A percentile compares a stretch with the other conserved stretches of the same genome.
Conservation (phyloP, 2,888 invertebrate genomes). For the Chrysolina americana region DNA sequence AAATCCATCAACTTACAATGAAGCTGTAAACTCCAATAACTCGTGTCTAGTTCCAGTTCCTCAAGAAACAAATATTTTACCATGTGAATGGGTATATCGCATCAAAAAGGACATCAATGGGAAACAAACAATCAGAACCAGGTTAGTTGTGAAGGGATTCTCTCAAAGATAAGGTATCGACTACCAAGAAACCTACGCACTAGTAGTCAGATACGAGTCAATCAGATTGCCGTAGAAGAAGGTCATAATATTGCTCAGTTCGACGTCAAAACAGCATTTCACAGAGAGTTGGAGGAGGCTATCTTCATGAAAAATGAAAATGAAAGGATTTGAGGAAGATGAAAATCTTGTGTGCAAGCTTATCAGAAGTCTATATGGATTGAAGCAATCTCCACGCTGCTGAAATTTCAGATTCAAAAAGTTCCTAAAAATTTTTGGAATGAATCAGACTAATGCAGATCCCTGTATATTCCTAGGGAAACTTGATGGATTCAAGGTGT, state of each 20-base stretch:
- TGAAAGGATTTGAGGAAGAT: conserved; percentile 45
- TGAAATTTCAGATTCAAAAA: not conserved
- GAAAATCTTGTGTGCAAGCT: conserved; percentile 40
- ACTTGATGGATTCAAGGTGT: not conserved
- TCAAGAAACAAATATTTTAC: conserved; percentile 36
- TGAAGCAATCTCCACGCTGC: conserved; percentile 31
- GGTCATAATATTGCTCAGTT: conserved; percentile 47
- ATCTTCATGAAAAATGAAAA: conserved; percentile 49
- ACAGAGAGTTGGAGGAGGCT: conserved; percentile 47
- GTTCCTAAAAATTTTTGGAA: not conserved
- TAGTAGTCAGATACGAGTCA: conserved; percentile 46
- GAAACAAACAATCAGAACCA: conserved; percentile 43
- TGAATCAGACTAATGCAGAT: not conserved
- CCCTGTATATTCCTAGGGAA: not conserved
- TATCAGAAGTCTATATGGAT: conserved; percentile 43
- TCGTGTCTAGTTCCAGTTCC: conserved; percentile 34
- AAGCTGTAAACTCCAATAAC: not conserved
- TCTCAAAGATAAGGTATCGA: conserved; percentile 47
- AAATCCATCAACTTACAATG: not conserved
- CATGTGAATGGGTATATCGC: conserved; percentile 50
- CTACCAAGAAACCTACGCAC: conserved; percentile 50
- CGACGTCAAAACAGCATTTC: conserved; percentile 53
- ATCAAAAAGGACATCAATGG: conserved; percentile 38
- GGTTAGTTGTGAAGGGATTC: conserved; percentile 49
- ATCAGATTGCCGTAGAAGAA: conserved; percentile 48